Base-by-base conservation (phyloP, 2,888 invertebrate species). In the Hipparchia semele region DNA sequence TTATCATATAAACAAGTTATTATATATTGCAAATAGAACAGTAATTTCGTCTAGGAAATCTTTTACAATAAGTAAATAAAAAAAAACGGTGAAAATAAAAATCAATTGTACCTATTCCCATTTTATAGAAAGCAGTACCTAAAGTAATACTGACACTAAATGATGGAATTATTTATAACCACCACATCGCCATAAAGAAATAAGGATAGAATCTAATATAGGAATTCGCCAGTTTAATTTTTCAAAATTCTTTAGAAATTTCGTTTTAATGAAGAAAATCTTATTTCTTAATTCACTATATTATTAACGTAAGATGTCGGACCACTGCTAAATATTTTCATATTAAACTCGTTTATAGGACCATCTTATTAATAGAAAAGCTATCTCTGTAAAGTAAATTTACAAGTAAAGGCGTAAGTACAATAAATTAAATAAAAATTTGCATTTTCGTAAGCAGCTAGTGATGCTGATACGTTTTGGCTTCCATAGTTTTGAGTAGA, bases 401-500 rank as follows among this genome's bases (percentile, higher is more conserved):
- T 81, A 81, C 82, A 71, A 71, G 59, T 70, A 64, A 73, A 67
- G 71, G 64, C 73, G 81, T 84, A 86, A 79, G 78, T 79, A 79
- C 5, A 39, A 39, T 77, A 75, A 80, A 78, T 77, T 83, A 51
- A 71, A 69, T 69, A 59, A 70, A 69, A 71, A 62, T 69, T 65
- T 70, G 86, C 87, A 84, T 87, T 85, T 86, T 87, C 83, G 85
- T 86, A 82, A 88, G 81, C 85, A 86, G 85, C 78, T 86, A 86
- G 87, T 80, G 82, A 81, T 83, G 79, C 84, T 85, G 84, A 86
- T 87, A 85, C 78, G 78, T 87, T 89, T 91, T 90, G 93, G 92
- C 92, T 93, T 93, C 92, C 92, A 93, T 92, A 92, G 90, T 84
- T 88, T 91, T 85, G 88, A 84, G 89, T 90, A 90, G 89, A 75